Evolutionary conservation across 2,113 vertebrate species (phyloP).

Genomic region (Tyto alba): DNA sequence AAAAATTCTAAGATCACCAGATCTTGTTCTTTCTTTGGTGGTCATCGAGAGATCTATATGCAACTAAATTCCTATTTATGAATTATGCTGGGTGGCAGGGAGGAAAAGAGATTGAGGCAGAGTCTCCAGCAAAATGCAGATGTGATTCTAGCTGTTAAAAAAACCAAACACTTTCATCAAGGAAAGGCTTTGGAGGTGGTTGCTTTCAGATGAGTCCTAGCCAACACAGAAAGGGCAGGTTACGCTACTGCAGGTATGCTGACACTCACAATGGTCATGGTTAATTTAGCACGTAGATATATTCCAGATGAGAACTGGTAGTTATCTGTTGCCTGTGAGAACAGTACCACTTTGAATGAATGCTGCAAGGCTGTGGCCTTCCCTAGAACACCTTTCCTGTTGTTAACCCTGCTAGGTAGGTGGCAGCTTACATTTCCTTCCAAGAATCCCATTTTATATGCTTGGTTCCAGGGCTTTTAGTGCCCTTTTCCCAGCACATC

Average conservation of each 20-base stretch:
- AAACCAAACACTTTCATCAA: not conserved
- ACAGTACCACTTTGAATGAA: not conserved
- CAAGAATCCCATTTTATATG: not conserved
- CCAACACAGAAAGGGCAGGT: not conserved
- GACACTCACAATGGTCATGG: accelerated
- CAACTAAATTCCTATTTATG: too few relatives aligned
- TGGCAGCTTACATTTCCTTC: not conserved
- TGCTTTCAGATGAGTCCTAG: not conserved
- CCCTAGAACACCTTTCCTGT: not conserved
- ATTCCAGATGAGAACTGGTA: not conserved
- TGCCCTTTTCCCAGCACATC: not conserved
- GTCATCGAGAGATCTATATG: not conserved
- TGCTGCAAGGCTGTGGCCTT: not conserved
- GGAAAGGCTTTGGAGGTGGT: not conserved
- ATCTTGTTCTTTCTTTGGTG: not conserved
- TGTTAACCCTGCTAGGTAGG: not conserved
- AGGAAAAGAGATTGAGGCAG: not conserved
- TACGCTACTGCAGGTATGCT: not conserved
- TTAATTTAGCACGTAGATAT: not conserved
- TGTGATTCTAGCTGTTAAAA: not conserved
- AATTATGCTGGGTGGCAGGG: not conserved
- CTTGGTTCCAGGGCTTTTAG: not conserved
- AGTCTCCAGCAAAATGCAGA: not conserved
- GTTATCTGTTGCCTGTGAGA: not conserved
- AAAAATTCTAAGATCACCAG: not conserved